A percentile compares a stretch with the other conserved stretches of the same genome.
These are phyloP conservation scores for Drosophila mercatorum DNA, from an alignment of 2,888 invertebrate genomes.

Conservation along the genomic window DNA sequence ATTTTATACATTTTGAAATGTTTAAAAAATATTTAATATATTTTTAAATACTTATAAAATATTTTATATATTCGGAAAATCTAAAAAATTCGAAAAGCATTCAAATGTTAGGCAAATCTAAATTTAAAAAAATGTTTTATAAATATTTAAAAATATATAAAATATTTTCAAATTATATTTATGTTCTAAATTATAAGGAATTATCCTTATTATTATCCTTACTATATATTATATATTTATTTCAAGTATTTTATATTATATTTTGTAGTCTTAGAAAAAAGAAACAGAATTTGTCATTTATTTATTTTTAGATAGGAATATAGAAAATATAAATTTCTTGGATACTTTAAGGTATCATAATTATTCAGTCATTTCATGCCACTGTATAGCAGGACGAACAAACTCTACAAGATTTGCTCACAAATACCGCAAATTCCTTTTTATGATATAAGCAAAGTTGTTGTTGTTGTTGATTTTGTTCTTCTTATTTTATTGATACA, in stretches of 20 bases:
- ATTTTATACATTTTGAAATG: no score
- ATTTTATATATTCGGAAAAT: no score
- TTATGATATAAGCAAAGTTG: constrained; percentile 28
- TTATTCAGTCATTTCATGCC: background rate
- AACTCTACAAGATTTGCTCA: background rate
- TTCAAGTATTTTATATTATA: no score
- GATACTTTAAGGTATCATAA: background rate
- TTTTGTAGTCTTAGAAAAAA: no score
- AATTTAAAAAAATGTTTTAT: no score
- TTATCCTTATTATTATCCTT: no score
- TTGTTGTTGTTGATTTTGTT: constrained; percentile 12
- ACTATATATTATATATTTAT: no score
- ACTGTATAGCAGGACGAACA: constrained; percentile 9
- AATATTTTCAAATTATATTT: background rate
- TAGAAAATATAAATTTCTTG: background rate
- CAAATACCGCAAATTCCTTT: background rate
- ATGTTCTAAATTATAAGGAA: background rate
- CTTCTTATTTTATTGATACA: constrained; percentile 42
- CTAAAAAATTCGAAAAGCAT: no score
- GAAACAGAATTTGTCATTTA: no score
- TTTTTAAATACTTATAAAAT: no score
- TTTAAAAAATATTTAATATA: no score
- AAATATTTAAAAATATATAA: background rate
- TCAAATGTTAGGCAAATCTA: no score
- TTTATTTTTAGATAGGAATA: background rate